Base-by-base conservation (phyloP, 1,140 invertebrate genomes). In the Calycopis cecrops region DNA sequence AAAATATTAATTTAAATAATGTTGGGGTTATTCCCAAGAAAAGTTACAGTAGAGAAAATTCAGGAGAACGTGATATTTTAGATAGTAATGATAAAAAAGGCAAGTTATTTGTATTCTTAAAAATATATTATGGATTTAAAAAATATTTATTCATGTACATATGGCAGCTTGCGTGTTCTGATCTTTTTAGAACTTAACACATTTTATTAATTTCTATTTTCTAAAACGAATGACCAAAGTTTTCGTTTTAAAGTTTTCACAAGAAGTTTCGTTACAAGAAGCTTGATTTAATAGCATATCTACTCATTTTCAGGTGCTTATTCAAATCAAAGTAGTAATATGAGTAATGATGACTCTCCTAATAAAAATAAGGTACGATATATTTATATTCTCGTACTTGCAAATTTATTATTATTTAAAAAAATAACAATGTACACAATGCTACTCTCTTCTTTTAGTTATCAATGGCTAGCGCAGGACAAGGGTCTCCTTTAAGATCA, bases 401-500 rank as follows among this genome's bases (percentile, higher is more conserved):
- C 42, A 42, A 33, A 38, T 37, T 37, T 10, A n/a, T n/a, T n/a
- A n/a, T n/a, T n/a, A n/a, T n/a, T n/a, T n/a, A n/a, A n/a, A n/a
- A 54, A 51, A 53, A 47, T 49, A 1, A 35, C 21, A 21, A 14
- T 50, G 33, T 51, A 42, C 21, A 28, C 21, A 3, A n/a, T 42
- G 47, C 10, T 18, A n/a, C n/a, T 42, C 42, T n/a, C 33, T 50
- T 50, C 57, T 80, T 76, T 38, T 60, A 88, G 86, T 59, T 85
- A 55, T 68, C 76, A 35, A 79, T 88, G 71, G 73, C 85, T 18
- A 85, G 85, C 63, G 89, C 89, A 55, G 90, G 90, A 12, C 88
- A 90, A 68, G 91, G 91, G 14, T 92, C 91, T 10, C 92, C 92
- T 37, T 73, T 91, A 47, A 74, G 91, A 60, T 90, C 91, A 35